These are phyloP conservation scores for Tursiops truncatus DNA, from an alignment of 2,113 vertebrate genomes.

Conservation along the genomic window DNA sequence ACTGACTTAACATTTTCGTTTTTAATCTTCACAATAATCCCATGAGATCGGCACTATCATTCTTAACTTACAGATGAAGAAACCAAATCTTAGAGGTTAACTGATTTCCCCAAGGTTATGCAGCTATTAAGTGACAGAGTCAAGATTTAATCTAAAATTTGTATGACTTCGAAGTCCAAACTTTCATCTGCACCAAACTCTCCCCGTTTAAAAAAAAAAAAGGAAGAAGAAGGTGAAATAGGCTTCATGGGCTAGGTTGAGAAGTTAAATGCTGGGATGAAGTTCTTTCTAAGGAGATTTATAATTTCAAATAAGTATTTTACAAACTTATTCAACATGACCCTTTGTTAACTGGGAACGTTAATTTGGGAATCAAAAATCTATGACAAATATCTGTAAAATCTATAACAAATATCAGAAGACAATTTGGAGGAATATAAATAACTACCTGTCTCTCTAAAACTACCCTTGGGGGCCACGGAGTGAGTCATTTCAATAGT, in stretches of 20 bases:
- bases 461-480: not conserved
- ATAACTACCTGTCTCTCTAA: conserved; percentile 32
- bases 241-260: not conserved
- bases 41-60: not conserved
- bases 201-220: not conserved
- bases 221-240: not conserved
- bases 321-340: not conserved
- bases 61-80: conserved; percentile 36
- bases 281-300: conserved; percentile 12
- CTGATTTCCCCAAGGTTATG: not conserved
- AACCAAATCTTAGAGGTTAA: not conserved
- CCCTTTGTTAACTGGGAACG: not conserved
- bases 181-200: not conserved
- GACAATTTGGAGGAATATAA: conserved; percentile 29
- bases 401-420: conserved; percentile 31
- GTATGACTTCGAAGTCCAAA: not conserved
- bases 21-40: conserved; percentile 38
- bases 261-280: not conserved
- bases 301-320: conserved; percentile 17
- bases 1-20: not conserved
- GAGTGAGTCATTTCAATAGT: conserved; percentile 6
- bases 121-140: not conserved
- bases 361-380: conserved; percentile 12
- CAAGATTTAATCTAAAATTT: not conserved
- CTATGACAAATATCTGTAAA: not conserved